Percentiles rank a stretch among this genome's conserved stretches.
phyloP scores from a whole-genome alignment of 2,113 vertebrate genomes.

The Seriola aureovittata region DNA sequence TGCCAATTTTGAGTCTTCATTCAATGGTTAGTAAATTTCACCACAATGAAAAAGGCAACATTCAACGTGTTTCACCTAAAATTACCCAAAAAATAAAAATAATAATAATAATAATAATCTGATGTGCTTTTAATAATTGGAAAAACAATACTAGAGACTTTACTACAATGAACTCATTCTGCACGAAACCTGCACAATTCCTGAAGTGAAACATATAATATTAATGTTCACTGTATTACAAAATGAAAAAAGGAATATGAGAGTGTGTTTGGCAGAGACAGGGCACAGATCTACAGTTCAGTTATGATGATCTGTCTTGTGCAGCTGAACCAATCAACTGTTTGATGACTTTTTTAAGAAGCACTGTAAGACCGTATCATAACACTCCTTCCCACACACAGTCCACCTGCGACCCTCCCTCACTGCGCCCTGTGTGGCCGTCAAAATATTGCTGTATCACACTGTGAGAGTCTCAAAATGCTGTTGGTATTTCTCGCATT shows the following conservation, averaged over 20 bases:
- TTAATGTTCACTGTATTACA: background rate
- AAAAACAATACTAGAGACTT: background rate
- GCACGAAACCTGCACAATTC: too few relatives aligned
- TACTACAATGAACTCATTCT: background rate
- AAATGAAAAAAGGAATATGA: background rate
- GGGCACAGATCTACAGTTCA: background rate
- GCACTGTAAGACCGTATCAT: slow-evolving; percentile 2
- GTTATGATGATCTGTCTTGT: background rate
- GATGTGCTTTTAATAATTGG: background rate
- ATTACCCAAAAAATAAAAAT: background rate
- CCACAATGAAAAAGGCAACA: background rate
- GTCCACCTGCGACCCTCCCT: slow-evolving; percentile 12
- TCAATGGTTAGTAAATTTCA: too few relatives aligned
- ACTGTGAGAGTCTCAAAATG: slow-evolving; percentile 31
- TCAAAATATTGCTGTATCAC: slow-evolving; percentile 42
- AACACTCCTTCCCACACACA: background rate
- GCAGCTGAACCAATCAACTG: slow-evolving; percentile 2
- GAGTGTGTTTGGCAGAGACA: too few relatives aligned
- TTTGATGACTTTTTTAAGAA: slow-evolving; percentile 6
- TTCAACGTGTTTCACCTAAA: background rate
- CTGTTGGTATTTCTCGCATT: slow-evolving; percentile 60
- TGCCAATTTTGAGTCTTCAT: too few relatives aligned
- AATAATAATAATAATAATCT: too few relatives aligned
- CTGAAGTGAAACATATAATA: background rate
- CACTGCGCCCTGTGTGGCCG: slow-evolving; percentile 18